Conservation (phyloP, 2,888 invertebrate species). For the Chloroclystis v-ata region DNA sequence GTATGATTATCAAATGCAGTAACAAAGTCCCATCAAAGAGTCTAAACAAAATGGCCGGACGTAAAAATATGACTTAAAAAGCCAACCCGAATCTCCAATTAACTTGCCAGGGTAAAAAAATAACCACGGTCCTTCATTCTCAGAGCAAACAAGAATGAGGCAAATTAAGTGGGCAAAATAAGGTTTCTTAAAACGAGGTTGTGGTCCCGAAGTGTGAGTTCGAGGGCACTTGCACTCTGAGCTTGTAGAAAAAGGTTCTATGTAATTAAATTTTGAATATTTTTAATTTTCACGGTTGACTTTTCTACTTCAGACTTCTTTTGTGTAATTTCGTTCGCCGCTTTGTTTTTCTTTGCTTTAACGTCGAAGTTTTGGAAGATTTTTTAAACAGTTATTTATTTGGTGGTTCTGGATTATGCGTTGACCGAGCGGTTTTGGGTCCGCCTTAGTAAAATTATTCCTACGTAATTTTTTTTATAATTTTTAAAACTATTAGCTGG, state of each 20-base stretch:
- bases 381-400: background rate
- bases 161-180: constrained; percentile 75
- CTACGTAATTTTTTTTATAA: too few relatives aligned
- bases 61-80: too few relatives aligned
- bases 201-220: constrained; percentile 50
- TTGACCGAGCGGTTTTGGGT: too few relatives aligned
- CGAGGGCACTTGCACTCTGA: constrained; percentile 47
- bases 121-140: constrained; percentile 59
- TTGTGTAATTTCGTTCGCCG: constrained; percentile 43
- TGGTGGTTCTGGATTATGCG: too few relatives aligned
- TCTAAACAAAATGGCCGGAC: background rate
- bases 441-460: too few relatives aligned
- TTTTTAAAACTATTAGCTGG: too few relatives aligned
- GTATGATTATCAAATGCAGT: too few relatives aligned
- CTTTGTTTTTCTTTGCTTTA: constrained; percentile 27
- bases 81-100: constrained; percentile 47
- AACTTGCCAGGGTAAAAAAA: constrained; percentile 59
- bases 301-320: constrained; percentile 41
- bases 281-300: constrained; percentile 48
- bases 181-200: constrained; percentile 63
- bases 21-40: too few relatives aligned
- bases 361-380: constrained; percentile 2
- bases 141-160: constrained; percentile 69
- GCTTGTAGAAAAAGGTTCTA: constrained; percentile 47
- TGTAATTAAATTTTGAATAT: constrained; percentile 63